Evolutionary conservation across 2,797 vertebrate genomes (phyloP), one percentile per base, ranked within the genome.

Genomic region (Ctenosaura bakeri): DNA sequence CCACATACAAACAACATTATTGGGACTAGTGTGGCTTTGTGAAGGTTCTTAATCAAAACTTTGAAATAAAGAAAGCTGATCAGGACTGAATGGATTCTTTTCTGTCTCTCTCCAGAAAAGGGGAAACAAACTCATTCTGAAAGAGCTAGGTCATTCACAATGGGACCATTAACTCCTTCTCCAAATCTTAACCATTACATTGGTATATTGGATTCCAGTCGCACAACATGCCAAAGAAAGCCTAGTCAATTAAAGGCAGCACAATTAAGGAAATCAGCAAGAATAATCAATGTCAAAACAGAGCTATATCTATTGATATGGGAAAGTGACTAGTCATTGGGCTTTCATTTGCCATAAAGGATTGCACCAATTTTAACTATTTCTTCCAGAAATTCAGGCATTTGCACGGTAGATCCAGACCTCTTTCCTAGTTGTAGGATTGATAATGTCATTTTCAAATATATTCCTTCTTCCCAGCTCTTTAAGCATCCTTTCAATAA

Each of bases 61-160:
- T 88, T 1, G 14, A n/a, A 69, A 91, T 10, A 14, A 90, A 92
- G 73, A 91, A 89, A 64, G 14, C 90, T 89, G 81, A 93, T 77
- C 79, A 80, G 84, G n/a, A 94, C 83, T 87, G 18, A 69, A 90
- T 82, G 0, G 88, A 78, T 86, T 90, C 73, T 84, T 80, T 35
- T 54, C 46, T 71, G 46, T 86, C 78, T 91, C 54, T 46, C 35
- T 54, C 0, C 0, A 87, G 89, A 69, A 87, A 78, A 84, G 1
- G 71, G 20, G 20, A 20, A 88, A 76, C 42, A 90, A 52, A 77
- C 83, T 59, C 22, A 88, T 94, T 69, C 59, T 94, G 83, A 85
- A 92, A 89, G 90, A 89, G 18, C 88, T 89, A 24, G 32, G 76
- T 46, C 1, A 35, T 88, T 93, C 79, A 89, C 38, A 29, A 26